These are phyloP conservation scores for Kryptolebias ocellatus DNA, from an alignment of 2,797 vertebrate species.

Conservation along the genomic window DNA sequence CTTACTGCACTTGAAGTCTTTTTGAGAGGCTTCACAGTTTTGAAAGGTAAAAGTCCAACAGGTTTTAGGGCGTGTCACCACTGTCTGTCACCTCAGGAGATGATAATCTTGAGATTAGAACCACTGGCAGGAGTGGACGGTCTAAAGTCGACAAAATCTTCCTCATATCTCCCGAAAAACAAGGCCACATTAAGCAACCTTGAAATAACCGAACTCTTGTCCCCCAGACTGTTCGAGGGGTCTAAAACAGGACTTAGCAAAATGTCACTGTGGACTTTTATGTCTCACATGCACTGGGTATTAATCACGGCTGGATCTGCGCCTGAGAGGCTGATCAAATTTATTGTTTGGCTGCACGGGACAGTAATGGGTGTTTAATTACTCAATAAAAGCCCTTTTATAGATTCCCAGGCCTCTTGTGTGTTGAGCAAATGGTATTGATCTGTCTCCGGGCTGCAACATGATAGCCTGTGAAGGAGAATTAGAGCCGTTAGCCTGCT, in stretches of 20 bases:
- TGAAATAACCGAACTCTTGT: conserved; percentile 29
- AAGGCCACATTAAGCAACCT: conserved; percentile 32
- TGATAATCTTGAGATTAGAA: conserved; percentile 13
- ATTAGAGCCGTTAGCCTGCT: conserved; percentile 89
- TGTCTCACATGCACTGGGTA: conserved; percentile 84
- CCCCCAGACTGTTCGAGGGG: conserved; percentile 1
- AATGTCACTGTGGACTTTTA: conserved; percentile 86
- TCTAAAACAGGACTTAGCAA: conserved; percentile 70
- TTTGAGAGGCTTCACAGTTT: neutral
- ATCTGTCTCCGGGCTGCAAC: conserved; percentile 93
- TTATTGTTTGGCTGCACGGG: conserved; percentile 93
- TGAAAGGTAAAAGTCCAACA: neutral
- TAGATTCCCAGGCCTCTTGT: conserved; percentile 94
- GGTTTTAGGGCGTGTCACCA: conserved; percentile 1
- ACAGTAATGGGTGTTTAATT: conserved; percentile 99
- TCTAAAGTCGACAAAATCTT: neutral
- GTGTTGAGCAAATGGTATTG: conserved; percentile 96
- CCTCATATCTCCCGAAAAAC: conserved; percentile 9
- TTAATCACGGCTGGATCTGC: conserved; percentile 92
- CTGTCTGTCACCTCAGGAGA: neutral
- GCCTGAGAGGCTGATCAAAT: conserved; percentile 93
- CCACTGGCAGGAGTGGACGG: conserved; percentile 1
- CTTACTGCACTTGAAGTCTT: no score
- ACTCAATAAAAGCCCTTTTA: conserved; percentile 98
- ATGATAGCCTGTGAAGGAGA: conserved; percentile 94